phyloP scores from a whole-genome alignment of 2,797 vertebrate species.

The Choloepus didactylus region DNA sequence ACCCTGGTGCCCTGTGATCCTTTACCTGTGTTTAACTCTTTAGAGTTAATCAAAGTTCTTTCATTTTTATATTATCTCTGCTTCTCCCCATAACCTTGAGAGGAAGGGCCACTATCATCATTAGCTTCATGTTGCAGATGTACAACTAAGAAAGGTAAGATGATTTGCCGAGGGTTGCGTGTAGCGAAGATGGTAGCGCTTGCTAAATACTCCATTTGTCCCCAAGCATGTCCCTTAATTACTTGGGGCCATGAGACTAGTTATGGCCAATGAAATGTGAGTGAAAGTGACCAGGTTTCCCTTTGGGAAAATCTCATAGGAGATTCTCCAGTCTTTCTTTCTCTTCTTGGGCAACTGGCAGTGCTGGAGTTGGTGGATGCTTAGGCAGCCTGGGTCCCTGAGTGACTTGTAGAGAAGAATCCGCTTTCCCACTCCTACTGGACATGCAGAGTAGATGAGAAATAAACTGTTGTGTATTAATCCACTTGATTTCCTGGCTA shows the following conservation, averaged over 20 bases:
- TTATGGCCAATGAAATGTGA: not conserved
- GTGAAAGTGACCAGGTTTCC: not conserved
- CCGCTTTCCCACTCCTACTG: not conserved
- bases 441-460: not conserved
- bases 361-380: not conserved
- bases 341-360: not conserved
- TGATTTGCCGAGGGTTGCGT: not conserved
- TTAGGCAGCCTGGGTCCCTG: not conserved
- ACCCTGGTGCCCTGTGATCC: no score
- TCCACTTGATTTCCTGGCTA: not conserved
- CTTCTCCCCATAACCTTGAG: not conserved
- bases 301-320: not conserved
- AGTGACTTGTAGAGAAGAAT: not conserved
- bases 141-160: not conserved
- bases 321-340: not conserved
- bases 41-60: not conserved
- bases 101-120: not conserved
- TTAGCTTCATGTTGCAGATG: not conserved
- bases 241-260: not conserved
- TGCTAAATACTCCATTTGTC: not conserved
- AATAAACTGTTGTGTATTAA: not conserved
- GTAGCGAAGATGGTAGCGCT: not conserved
- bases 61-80: not conserved
- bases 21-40: not conserved
- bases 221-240: not conserved